Base-by-base conservation (phyloP, 2,113 vertebrate species). In the Paraplagusia blochii region DNA sequence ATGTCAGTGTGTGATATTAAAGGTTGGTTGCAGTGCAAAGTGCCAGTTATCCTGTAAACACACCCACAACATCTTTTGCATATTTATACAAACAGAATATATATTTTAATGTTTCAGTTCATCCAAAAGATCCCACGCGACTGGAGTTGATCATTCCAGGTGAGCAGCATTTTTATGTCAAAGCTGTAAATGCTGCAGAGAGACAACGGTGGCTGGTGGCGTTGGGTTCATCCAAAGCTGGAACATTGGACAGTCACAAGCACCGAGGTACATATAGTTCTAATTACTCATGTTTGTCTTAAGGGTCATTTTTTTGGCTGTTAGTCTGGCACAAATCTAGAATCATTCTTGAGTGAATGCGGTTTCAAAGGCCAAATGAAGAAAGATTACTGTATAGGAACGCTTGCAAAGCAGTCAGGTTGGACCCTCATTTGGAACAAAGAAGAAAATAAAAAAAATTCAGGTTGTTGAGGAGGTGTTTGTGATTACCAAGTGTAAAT, bases 1-100 rank as follows among this genome's bases (percentile, higher is more conserved):
- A 97, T 98, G 94, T 94, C 95, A 0, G 95, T 97, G 44, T 97
- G 95, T 84, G 95, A 98, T 80, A 98, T 98, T 67, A 95, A 97
- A 95, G 95, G 95, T 98, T 69, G 79, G 17, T 7, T 3, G 4
- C 1, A 8, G 15, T 29, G 13, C 16, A 1, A 39, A 39, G 13
- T 40, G 18, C 4, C 11, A 8, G 16, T 7, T 13, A 4, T 9
- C 29, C 19, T 1, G 7, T 5, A 13, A 39, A 42, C 14, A 0
- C 10, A 3, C 57, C 42, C 11, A 12, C 39, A 42, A 5, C 14
- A 18, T 34, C 2, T 18, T 0, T 3, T 55, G 0, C 2, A 44
- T 8, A 44, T 44, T 15, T 16, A 19, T 46, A 6, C 6, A 29
- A 29, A 29, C 6, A 29, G 9, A n/a, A n/a, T 46, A 46, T 46